Percentiles rank a stretch among this genome's conserved stretches.
These are phyloP conservation scores for Dicerorhinus sumatrensis DNA, from an alignment of 2,113 vertebrate species.

Conservation along the genomic window DNA sequence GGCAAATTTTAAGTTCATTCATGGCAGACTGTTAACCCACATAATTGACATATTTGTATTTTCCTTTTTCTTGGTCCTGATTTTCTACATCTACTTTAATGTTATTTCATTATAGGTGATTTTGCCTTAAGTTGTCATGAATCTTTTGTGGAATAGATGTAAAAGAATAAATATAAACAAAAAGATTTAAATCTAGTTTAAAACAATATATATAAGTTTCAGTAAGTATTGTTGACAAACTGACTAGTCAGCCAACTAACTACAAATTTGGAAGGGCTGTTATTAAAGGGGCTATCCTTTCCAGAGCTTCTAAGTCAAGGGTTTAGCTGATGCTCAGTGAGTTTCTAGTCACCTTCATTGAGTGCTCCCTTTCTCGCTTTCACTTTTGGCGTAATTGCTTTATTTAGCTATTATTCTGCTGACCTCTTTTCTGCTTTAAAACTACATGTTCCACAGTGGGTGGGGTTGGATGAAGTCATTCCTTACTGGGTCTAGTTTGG, in stretches of 20 bases:
- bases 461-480: constrained; percentile 17
- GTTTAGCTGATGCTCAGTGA: neutral
- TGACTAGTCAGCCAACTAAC: neutral
- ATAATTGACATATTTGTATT: constrained; percentile 38
- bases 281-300: neutral
- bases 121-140: constrained; percentile 13
- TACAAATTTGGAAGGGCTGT: constrained; percentile 34
- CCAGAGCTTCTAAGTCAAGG: neutral
- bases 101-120: constrained; percentile 17
- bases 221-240: constrained; percentile 12
- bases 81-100: constrained; percentile 40
- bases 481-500: neutral
- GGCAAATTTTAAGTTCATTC: constrained; percentile 48
- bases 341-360: constrained; percentile 2
- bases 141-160: neutral
- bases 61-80: constrained; percentile 37
- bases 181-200: neutral
- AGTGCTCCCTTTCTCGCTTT: neutral
- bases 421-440: constrained; percentile 43
- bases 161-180: constrained; percentile 29
- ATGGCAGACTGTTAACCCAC: constrained; percentile 9
- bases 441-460: neutral
- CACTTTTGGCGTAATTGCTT: constrained; percentile 36
- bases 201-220: constrained; percentile 10
- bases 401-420: constrained; percentile 14